phyloP scores from a whole-genome alignment of 2,113 vertebrate genomes.

The Tragelaphus strepsiceros region DNA sequence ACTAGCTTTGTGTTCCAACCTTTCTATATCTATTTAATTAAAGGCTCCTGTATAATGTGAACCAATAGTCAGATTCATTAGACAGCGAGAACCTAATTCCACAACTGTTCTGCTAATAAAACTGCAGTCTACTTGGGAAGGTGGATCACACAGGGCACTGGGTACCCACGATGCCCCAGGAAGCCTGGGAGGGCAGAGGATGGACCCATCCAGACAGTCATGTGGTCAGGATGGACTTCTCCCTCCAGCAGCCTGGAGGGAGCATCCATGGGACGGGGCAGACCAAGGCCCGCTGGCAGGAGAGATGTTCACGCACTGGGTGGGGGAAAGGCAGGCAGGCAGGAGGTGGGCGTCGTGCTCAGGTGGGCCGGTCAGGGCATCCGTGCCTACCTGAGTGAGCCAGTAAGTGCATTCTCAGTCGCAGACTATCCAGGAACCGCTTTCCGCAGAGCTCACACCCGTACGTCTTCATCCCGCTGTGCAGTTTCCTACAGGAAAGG shows the following conservation, averaged over 20 bases:
- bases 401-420: constrained; percentile 99
- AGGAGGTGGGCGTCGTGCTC: not conserved
- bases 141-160: not conserved
- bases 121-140: not conserved
- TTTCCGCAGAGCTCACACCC: constrained; percentile 98
- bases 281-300: not conserved
- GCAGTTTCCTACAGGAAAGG: constrained; percentile 90
- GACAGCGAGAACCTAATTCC: constrained; percentile 63
- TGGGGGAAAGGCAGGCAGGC: not conserved
- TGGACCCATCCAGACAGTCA: not conserved
- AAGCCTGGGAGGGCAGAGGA: not conserved
- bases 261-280: not conserved
- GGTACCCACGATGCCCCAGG: not conserved
- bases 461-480: constrained; percentile 99
- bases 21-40: constrained; percentile 76
- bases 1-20: constrained; percentile 52
- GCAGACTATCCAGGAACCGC: constrained; percentile 97
- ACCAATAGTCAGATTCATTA: constrained; percentile 77
- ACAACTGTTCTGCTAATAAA: constrained; percentile 67
- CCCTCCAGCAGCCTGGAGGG: not conserved
- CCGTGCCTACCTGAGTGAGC: constrained; percentile 93
- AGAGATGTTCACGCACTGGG: not conserved
- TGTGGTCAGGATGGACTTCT: not conserved
- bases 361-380: accelerated
- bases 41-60: constrained; percentile 70